These are phyloP conservation scores for Solenodon paradoxus DNA, from an alignment of 2,113 vertebrate species.

Conservation along the genomic window DNA sequence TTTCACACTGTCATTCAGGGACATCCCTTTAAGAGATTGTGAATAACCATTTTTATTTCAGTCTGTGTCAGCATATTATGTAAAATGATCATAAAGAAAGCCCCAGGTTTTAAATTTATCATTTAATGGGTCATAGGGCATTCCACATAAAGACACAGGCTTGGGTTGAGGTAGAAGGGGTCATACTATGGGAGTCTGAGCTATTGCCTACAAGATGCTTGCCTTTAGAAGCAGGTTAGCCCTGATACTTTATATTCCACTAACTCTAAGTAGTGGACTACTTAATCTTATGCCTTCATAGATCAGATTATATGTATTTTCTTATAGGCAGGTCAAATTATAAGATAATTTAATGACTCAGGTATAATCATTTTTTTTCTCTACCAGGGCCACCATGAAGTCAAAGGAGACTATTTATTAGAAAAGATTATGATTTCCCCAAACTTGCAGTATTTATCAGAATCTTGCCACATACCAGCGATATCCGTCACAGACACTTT, in stretches of 20 bases:
- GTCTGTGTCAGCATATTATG: fast-evolving
- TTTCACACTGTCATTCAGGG: background rate
- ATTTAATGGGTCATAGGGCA: background rate
- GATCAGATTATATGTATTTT: background rate
- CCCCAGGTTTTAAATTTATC: background rate
- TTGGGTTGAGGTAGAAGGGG: background rate
- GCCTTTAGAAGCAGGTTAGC: background rate
- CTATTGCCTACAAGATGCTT: background rate
- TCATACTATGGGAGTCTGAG: background rate
- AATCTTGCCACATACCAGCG: background rate
- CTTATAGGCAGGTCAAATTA: background rate
- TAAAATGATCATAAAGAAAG: background rate
- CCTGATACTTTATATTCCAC: background rate
- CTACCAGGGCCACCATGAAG: background rate
- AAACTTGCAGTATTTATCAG: background rate
- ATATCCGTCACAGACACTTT: background rate
- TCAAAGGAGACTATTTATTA: background rate
- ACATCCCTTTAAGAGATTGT: background rate
- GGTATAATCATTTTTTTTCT: background rate
- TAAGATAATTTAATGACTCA: background rate
- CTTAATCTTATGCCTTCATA: background rate
- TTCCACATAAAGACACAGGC: background rate
- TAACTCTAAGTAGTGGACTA: background rate
- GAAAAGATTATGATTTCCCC: background rate
- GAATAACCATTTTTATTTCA: background rate